Base-by-base conservation (phyloP, 2,888 invertebrate species). In the Lapara coniferarum region DNA sequence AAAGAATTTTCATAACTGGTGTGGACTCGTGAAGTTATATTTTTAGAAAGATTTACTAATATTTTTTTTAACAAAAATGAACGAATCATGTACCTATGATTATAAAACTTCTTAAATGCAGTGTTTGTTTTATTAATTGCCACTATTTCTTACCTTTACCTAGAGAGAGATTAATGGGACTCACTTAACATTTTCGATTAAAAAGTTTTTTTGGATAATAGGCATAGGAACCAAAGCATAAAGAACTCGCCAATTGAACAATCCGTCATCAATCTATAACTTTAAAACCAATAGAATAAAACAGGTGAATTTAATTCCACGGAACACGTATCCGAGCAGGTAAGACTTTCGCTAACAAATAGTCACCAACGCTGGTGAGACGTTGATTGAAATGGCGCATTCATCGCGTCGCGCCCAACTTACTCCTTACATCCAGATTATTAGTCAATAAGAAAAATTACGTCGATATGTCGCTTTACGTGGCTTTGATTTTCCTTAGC, bases 331-430 rank as follows among this genome's bases (percentile, higher is more conserved):
- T 46, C 55, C 30, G 66, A 74, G 55, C 79, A 79, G 78, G 80
- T 81, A 81, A 77, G 79, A 73, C 70, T 71, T 73, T 77, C 72
- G 81, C 82, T 83, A 86, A 88, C 84, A 86, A 88, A 88, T 86
- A 81, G 80, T 70, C 75, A 75, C 75, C 78, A 81, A 81, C 78
- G 74, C 71, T 75, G 72, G 71, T 57, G 67, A 75, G 89, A 88
- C 89, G 77, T 89, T 90, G 89, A 90, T 89, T 78, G 87, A 90
- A 76, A 76, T 75, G 73, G 71, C 74, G 75, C 88, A 89, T 89
- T 90, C 83, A 82, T 89, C 81, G 75, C 70, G 69, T 67, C 72
- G 81, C 79, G 74, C 76, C 81, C 77, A 83, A 82, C 79, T 77
- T 78, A 79, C 84, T 82, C 83, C 83, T 84, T 81, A 86, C 85